Conservation (phyloP, 2,888 invertebrate genomes). For the Zaprionus lineosus region DNA sequence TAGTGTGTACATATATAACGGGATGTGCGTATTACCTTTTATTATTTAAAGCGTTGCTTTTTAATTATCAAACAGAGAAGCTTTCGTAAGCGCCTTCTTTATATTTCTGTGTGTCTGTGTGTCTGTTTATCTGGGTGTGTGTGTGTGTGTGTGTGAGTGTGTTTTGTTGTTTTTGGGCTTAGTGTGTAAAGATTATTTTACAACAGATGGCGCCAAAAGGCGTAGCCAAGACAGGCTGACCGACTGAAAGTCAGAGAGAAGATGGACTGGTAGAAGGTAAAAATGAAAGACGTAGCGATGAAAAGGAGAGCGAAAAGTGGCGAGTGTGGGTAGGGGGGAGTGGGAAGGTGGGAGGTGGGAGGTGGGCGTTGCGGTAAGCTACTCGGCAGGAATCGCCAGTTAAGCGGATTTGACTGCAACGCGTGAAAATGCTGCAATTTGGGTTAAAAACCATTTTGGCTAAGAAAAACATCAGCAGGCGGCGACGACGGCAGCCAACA, state of each 20-base stretch:
- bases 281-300: background rate
- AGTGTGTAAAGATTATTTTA: constrained; percentile 24
- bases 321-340: background rate
- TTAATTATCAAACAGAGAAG: constrained; percentile 28
- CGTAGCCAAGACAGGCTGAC: background rate
- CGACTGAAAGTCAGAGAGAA: too few species aligned
- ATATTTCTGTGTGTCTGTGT: too few species aligned
- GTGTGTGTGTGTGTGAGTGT: too few species aligned
- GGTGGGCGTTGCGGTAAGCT: constrained; percentile 16
- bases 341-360: too few species aligned
- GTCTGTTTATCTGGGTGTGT: too few species aligned
- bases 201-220: too few species aligned
- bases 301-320: constrained; percentile 15
- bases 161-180: too few species aligned
- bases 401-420: constrained; percentile 56
- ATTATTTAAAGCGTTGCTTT: constrained; percentile 42
- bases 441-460: constrained; percentile 66
- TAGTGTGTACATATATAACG: too few species aligned
- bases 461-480: constrained; percentile 33
- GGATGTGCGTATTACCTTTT: constrained; percentile 11
- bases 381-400: constrained; percentile 24
- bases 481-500: background rate
- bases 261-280: too few species aligned
- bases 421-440: constrained; percentile 54
- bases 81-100: constrained; percentile 13